phyloP scores from a whole-genome alignment of 2,797 vertebrate genomes.

The Schizopygopsis malacanthus region DNA sequence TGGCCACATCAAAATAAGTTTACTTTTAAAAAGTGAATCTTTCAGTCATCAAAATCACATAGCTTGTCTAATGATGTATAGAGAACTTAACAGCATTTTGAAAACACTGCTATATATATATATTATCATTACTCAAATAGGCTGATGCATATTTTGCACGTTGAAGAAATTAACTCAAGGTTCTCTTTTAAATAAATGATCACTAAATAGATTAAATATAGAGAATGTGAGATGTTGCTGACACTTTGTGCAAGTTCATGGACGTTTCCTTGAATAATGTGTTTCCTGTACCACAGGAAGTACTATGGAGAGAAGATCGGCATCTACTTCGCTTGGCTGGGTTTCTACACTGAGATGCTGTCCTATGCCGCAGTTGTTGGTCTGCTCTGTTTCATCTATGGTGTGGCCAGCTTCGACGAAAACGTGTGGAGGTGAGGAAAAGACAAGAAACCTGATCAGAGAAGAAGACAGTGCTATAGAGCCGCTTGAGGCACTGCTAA shows the following conservation, averaged over 20 bases:
- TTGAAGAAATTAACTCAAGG: background rate
- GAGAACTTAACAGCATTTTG: too few relatives aligned
- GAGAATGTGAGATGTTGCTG: background rate
- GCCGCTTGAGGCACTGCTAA: background rate
- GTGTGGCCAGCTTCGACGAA: constrained; percentile 84
- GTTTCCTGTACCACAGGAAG: constrained; percentile 76
- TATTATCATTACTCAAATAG: background rate
- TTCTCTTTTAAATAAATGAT: background rate
- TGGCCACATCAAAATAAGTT: too few relatives aligned
- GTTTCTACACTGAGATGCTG: constrained; percentile 98
- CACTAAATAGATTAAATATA: background rate
- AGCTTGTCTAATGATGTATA: too few relatives aligned
- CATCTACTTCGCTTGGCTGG: constrained; percentile 97
- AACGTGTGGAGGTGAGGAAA: constrained; percentile 82
- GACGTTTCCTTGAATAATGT: background rate
- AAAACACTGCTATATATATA: background rate
- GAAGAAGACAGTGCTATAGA: background rate
- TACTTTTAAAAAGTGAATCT: too few relatives aligned
- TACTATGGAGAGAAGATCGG: constrained; percentile 98
- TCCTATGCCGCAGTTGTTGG: constrained; percentile 90
- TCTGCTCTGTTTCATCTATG: constrained; percentile 91
- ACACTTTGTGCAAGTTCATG: background rate
- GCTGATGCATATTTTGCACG: background rate
- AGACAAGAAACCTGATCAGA: background rate
- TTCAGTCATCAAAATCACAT: too few relatives aligned